Evolutionary conservation across 2,113 vertebrate species (phyloP), one percentile per base, ranked within the genome.

Genomic region (Saccopteryx leptura): DNA sequence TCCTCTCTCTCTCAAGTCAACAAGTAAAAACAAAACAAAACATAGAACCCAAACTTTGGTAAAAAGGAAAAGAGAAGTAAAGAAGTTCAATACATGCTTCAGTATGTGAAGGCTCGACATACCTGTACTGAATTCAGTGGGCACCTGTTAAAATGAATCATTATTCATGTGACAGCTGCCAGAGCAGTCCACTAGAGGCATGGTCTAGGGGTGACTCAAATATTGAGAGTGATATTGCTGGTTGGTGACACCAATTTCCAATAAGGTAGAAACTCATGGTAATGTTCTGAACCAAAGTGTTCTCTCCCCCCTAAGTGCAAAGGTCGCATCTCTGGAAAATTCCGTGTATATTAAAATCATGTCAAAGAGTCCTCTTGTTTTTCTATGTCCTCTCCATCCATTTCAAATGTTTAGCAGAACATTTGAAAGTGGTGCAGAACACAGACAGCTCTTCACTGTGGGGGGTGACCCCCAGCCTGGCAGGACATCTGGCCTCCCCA

Each of bases 301-400:
- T 46, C 23, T 33, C 5, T 56, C 4, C 1, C 24, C n/a, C 21
- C 13, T 0, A 33, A 19, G 21, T 33, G 7, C 28, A 54, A 61
- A 69, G 7, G 12, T 50, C 88, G 65, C 18, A n/a, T 83, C 61
- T 11, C 33, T 80, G 46, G 33, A 91, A 91, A 91, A 88, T 72
- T 82, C 31, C 81, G 21, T n/a, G 13, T 52, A 7, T 68, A 11
- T 68, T 88, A 74, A 84, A 87, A 61, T 56, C 23, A 63, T 33
- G 39, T 56, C 31, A 12, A 72, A 60, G 58, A 52, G 14, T 18
- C 23, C 12, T 69, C 72, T 74, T 71, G 2, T 39, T 94, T 33
- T 81, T 81, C 2, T 88, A 52, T n/a, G 19, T n/a, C 39, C 39
- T 39, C 39, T 39, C 39, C 39, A 39, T 39, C 39, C 39, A 39